A percentile compares a stretch with the other conserved stretches of the same genome.
phyloP scores from a whole-genome alignment of 2,113 vertebrate genomes.

The Xerus inauris region DNA sequence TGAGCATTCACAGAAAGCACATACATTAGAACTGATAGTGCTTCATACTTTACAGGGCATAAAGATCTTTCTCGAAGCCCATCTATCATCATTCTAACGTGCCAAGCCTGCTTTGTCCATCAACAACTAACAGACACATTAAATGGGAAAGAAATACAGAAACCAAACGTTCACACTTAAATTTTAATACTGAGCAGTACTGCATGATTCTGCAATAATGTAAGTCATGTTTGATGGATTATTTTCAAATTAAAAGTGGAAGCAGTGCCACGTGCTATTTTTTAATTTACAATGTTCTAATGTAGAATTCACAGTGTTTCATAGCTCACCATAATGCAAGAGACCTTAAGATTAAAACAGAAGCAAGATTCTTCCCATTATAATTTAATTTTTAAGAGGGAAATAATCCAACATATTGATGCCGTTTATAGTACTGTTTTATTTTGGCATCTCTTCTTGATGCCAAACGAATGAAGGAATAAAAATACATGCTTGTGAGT shows the following conservation, averaged over 20 bases:
- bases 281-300: constrained; percentile 42
- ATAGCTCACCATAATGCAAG: constrained; percentile 63
- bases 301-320: constrained; percentile 40
- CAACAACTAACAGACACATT: not conserved
- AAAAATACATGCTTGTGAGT: not conserved
- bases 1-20: not conserved
- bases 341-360: constrained; percentile 44
- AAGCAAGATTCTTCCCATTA: constrained; percentile 67
- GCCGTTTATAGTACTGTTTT: not conserved
- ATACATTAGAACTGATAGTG: not conserved
- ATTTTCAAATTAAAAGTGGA: constrained; percentile 55
- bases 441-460: not conserved
- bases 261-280: not conserved
- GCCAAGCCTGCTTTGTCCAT: not conserved
- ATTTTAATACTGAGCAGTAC: not conserved
- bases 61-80: not conserved
- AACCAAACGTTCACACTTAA: constrained; percentile 27
- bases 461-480: not conserved
- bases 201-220: not conserved
- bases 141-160: constrained; percentile 7
- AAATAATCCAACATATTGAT: not conserved
- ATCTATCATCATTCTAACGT: not conserved
- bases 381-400: constrained; percentile 28
- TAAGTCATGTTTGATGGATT: constrained; percentile 52
- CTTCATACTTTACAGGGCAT: not conserved